These are phyloP conservation scores for Telmatochromis sp. DNA, from an alignment of 2,113 vertebrate genomes.

Conservation along the genomic window DNA sequence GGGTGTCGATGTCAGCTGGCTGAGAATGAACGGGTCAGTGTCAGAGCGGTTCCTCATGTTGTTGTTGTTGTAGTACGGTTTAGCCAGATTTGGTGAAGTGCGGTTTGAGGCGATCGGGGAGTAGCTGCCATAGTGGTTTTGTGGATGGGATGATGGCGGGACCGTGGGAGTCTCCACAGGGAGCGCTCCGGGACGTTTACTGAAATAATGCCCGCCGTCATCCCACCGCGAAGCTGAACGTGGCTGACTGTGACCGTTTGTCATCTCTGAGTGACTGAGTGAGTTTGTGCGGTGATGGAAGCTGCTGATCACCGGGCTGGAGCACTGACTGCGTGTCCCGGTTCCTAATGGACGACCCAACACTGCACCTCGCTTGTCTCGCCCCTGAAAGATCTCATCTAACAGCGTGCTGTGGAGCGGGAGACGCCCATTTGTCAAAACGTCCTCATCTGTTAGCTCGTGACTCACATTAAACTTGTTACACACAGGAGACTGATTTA, in stretches of 20 bases:
- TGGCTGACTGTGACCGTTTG: slow-evolving; percentile 64
- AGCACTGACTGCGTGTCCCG: slow-evolving; percentile 76
- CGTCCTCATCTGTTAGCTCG: slow-evolving; percentile 73
- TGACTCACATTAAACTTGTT: slow-evolving; percentile 65
- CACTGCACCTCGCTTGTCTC: slow-evolving; percentile 58
- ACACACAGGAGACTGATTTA: slow-evolving; percentile 69
- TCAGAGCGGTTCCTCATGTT: slow-evolving; percentile 79
- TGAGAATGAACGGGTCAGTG: slow-evolving; percentile 85
- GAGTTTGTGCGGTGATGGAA: slow-evolving; percentile 76
- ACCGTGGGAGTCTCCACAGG: background rate
- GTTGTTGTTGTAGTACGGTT: slow-evolving; percentile 54
- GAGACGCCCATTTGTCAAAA: slow-evolving; percentile 62
- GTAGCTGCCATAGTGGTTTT: slow-evolving; percentile 51
- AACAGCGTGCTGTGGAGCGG: slow-evolving; percentile 85
- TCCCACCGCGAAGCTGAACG: slow-evolving; percentile 27
- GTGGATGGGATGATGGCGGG: background rate
- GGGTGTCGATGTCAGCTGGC: slow-evolving; percentile 74
- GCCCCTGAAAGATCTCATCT: slow-evolving; percentile 78
- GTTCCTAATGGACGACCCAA: slow-evolving; percentile 39
- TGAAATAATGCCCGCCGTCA: slow-evolving; percentile 52
- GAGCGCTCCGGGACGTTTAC: slow-evolving; percentile 11
- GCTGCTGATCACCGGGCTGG: slow-evolving; percentile 76
- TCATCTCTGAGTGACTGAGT: slow-evolving; percentile 70
- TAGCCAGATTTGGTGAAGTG: slow-evolving; percentile 45
- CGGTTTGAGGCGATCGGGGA: slow-evolving; percentile 66